Evolutionary conservation across 2,797 vertebrate species (phyloP).

Genomic region (Smutsia gigantea): DNA sequence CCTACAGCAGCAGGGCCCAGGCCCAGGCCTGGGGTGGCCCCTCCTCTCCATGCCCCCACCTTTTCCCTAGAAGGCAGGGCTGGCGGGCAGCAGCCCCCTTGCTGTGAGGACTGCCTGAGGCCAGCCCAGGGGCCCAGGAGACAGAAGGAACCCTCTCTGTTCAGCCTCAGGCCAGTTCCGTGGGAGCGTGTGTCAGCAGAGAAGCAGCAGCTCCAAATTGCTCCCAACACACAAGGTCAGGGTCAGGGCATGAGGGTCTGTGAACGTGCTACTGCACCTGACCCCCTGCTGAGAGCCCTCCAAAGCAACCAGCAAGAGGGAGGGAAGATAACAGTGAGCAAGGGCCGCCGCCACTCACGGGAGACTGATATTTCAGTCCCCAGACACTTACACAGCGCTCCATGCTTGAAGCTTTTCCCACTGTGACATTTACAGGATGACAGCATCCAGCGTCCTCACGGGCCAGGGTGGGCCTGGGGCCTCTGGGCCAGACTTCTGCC

Average conservation of each 20-base stretch:
- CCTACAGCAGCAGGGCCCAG: background rate
- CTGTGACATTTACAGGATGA: background rate
- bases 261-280: background rate
- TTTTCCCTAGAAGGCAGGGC: too few relatives aligned
- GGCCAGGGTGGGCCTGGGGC: background rate
- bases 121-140: background rate
- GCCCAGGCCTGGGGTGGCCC: too few relatives aligned
- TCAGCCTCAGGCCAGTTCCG: background rate
- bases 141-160: background rate
- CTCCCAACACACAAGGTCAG: background rate
- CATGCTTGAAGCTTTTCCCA: background rate
- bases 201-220: background rate
- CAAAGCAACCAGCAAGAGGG: background rate
- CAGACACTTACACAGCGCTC: too few relatives aligned
- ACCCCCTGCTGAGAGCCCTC: background rate
- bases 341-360: background rate
- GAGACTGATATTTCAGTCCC: background rate
- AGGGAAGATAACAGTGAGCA: background rate
- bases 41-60: too few relatives aligned
- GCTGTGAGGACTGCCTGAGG: background rate
- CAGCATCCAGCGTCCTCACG: background rate
- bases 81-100: too few relatives aligned
- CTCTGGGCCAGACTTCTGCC: background rate
- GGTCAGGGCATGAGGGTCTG: background rate
- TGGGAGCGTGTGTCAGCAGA: background rate